These are phyloP conservation scores for Stramonita haemastoma DNA, from an alignment of 2,888 invertebrate species.

Conservation along the genomic window DNA sequence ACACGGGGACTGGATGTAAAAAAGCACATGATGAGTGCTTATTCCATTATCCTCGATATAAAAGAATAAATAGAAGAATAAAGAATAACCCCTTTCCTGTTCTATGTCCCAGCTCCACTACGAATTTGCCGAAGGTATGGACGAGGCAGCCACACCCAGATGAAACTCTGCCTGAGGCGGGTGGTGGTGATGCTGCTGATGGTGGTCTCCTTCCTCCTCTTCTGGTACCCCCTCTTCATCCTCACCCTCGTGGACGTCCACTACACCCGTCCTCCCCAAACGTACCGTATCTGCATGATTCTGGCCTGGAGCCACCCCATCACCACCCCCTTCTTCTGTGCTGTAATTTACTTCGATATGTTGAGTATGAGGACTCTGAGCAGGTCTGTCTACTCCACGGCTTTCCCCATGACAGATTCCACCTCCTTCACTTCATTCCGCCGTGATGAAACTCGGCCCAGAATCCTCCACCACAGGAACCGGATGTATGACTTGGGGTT, in stretches of 20 bases:
- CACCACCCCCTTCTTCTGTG: slow-evolving; percentile 73
- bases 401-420: slow-evolving; percentile 61
- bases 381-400: slow-evolving; percentile 62
- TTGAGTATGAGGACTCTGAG: slow-evolving; percentile 57
- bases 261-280: slow-evolving; percentile 63
- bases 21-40: too few species aligned
- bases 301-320: slow-evolving; percentile 75
- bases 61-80: too few species aligned
- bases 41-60: too few species aligned
- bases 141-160: slow-evolving; percentile 46
- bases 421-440: slow-evolving; percentile 42
- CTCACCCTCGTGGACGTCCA: slow-evolving; percentile 83
- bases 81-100: not conserved
- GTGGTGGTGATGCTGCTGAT: slow-evolving; percentile 65
- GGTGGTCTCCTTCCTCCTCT: slow-evolving; percentile 83
- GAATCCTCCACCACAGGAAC: slow-evolving; percentile 23
- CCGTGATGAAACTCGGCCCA: slow-evolving; percentile 33
- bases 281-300: slow-evolving; percentile 76
- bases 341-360: slow-evolving; percentile 66
- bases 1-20: too few species aligned
- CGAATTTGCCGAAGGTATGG: slow-evolving; percentile 48
- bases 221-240: slow-evolving; percentile 94
- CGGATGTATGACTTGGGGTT: slow-evolving; percentile 45
- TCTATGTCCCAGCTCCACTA: slow-evolving; percentile 45
- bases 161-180: slow-evolving; percentile 60